These are phyloP conservation scores for Diploscapter pachys DNA, from an alignment of 1,140 invertebrate genomes.

Conservation along the genomic window DNA sequence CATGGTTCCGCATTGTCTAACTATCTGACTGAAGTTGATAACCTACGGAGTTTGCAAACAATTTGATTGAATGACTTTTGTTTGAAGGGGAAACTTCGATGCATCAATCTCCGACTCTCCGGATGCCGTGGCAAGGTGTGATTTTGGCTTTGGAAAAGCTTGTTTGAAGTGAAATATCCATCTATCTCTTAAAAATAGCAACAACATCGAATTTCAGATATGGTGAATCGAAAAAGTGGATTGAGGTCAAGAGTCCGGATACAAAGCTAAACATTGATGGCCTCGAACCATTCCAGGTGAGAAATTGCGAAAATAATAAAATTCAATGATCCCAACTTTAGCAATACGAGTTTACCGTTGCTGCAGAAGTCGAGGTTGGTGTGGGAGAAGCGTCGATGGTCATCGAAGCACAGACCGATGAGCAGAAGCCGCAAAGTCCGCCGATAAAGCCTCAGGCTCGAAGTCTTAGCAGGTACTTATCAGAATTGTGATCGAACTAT, in stretches of 20 bases:
- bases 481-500: too few relatives aligned
- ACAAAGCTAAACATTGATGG: constrained; percentile 3
- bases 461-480: constrained; percentile 69
- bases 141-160: background rate
- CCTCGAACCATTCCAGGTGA: constrained; percentile 13
- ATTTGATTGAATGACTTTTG: too few relatives aligned
- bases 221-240: background rate
- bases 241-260: constrained; percentile 1
- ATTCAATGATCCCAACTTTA: constrained; percentile 19
- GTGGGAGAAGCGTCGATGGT: constrained; percentile 79
- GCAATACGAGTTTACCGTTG: constrained; percentile 89
- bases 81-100: too few relatives aligned
- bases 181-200: too few relatives aligned
- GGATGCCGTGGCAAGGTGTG: too few relatives aligned
- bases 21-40: too few relatives aligned
- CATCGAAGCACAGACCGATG: constrained; percentile 81
- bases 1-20: too few relatives aligned
- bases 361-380: constrained; percentile 87
- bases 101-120: too few relatives aligned
- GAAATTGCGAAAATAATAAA: constrained; percentile 14
- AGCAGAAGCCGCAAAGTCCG: constrained; percentile 89
- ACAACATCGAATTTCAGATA: too few relatives aligned
- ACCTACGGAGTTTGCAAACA: too few relatives aligned
- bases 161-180: background rate
- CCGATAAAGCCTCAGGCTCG: constrained; percentile 86